phyloP scores from a whole-genome alignment of 1,140 invertebrate genomes.

The Zophobas morio region DNA sequence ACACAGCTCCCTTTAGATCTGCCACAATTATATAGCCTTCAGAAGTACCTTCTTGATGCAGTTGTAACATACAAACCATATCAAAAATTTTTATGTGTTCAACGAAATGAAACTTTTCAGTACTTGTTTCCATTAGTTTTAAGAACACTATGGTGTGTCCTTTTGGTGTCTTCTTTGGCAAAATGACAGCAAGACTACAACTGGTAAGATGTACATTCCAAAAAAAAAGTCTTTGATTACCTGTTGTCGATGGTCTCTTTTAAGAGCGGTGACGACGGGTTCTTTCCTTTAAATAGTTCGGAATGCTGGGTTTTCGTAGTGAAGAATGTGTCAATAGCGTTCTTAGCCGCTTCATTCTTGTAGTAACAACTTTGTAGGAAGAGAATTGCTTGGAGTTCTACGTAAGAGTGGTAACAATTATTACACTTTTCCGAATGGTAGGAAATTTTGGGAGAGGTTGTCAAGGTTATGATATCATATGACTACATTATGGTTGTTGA shows the following conservation, averaged over 20 bases:
- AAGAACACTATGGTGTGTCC: slow-evolving; percentile 72
- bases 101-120: slow-evolving; percentile 73
- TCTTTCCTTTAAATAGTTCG: slow-evolving; percentile 69
- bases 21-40: slow-evolving; percentile 74
- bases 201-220: background rate
- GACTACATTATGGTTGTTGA: too few relatives aligned
- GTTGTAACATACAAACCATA: slow-evolving; percentile 74
- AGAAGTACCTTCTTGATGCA: slow-evolving; percentile 68
- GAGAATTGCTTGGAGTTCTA: slow-evolving; percentile 67
- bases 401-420: too few relatives aligned
- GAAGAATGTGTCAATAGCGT: slow-evolving; percentile 74
- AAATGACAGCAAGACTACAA: slow-evolving; percentile 57
- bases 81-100: slow-evolving; percentile 70
- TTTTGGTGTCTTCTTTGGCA: slow-evolving; percentile 70
- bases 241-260: too few relatives aligned
- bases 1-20: slow-evolving; percentile 62
- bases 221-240: background rate
- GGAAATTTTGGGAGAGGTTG: too few relatives aligned
- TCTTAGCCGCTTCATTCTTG: slow-evolving; percentile 74
- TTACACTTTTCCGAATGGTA: too few relatives aligned
- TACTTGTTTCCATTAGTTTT: slow-evolving; percentile 71
- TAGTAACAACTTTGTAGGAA: slow-evolving; percentile 60
- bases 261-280: too few relatives aligned
- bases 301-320: slow-evolving; percentile 72
- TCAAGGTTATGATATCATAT: too few relatives aligned